A percentile compares a stretch with the other conserved stretches of the same genome.
Conservation (phyloP, 2,113 vertebrate genomes). For the Nibea coibor region DNA sequence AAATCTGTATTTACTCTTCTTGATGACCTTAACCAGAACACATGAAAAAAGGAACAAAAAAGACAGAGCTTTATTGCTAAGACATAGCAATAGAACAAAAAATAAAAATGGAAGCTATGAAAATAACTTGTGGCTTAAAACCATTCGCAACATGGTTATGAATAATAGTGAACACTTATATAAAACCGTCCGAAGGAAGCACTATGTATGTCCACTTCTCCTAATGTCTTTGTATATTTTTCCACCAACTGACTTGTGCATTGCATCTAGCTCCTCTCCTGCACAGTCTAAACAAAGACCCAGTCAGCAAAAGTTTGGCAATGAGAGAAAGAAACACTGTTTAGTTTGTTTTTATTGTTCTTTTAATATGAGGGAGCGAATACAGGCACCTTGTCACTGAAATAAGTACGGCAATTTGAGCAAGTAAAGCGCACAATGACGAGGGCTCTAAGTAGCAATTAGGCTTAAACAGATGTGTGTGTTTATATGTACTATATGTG, state of each 20-base stretch:
- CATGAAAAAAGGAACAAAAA: constrained; percentile 17
- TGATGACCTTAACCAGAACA: constrained; percentile 56
- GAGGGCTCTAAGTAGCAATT: constrained; percentile 67
- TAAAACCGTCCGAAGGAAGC: constrained; percentile 9
- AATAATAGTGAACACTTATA: constrained; percentile 11
- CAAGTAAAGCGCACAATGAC: constrained; percentile 42
- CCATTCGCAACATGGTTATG: constrained; percentile 14
- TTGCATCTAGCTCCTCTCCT: not conserved
- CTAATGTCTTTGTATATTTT: constrained; percentile 23
- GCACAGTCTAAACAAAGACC: not conserved
- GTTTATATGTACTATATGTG: constrained; percentile 49
- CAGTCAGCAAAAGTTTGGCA: not conserved
- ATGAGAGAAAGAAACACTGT: not conserved
- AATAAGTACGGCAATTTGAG: constrained; percentile 43
- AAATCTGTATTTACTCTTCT: constrained; percentile 73
- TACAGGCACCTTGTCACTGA: constrained; percentile 20
- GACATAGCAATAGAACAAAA: constrained; percentile 15
- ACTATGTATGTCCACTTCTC: constrained; percentile 27
- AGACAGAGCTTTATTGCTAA: not conserved
- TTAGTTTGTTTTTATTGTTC: constrained; percentile 3
- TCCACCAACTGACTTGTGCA: not conserved
- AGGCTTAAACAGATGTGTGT: constrained; percentile 62
- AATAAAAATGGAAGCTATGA: constrained; percentile 35
- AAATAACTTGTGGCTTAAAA: constrained; percentile 27
- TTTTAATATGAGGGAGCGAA: constrained; percentile 29